These are phyloP conservation scores for Oceanodroma leucorhoa DNA, from an alignment of 2,797 vertebrate species.

Conservation along the genomic window DNA sequence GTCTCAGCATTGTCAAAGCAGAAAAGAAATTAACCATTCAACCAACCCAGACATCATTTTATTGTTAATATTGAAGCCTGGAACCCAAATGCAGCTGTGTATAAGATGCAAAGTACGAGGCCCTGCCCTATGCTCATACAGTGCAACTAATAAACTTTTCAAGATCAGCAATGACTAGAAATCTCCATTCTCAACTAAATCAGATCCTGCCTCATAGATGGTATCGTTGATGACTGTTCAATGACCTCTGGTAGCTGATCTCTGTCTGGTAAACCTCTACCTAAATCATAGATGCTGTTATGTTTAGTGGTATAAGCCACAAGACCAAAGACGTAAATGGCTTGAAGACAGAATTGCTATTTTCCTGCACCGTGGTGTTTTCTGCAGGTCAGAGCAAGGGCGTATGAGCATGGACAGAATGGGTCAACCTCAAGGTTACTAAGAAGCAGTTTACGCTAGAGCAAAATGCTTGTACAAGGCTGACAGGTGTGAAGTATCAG, in stretches of 20 bases:
- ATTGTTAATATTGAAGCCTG: not conserved
- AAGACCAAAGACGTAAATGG: not conserved
- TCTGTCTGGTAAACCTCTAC: not conserved
- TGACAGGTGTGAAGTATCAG: not conserved
- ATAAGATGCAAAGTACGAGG: not conserved
- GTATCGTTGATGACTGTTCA: not conserved
- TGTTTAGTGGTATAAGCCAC: not conserved
- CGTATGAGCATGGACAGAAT: rapidly evolving
- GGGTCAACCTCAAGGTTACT: not conserved
- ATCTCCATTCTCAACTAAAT: not conserved
- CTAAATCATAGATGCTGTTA: not conserved
- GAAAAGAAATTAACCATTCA: not conserved
- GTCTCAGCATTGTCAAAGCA: not conserved
- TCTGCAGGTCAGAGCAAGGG: not conserved
- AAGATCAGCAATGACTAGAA: not conserved
- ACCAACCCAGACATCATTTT: not conserved
- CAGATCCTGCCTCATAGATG: not conserved
- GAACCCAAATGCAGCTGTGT: not conserved
- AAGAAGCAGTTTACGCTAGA: not conserved
- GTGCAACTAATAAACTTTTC: not conserved
- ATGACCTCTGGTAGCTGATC: not conserved
- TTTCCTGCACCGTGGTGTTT: not conserved
- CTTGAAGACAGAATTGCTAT: not conserved
- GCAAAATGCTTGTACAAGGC: not conserved
- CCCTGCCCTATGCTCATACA: not conserved